Percentiles rank a stretch among this genome's conserved stretches.
These are phyloP conservation scores for Saguinus midas DNA, from an alignment of 2,113 vertebrate species.

Conservation along the genomic window DNA sequence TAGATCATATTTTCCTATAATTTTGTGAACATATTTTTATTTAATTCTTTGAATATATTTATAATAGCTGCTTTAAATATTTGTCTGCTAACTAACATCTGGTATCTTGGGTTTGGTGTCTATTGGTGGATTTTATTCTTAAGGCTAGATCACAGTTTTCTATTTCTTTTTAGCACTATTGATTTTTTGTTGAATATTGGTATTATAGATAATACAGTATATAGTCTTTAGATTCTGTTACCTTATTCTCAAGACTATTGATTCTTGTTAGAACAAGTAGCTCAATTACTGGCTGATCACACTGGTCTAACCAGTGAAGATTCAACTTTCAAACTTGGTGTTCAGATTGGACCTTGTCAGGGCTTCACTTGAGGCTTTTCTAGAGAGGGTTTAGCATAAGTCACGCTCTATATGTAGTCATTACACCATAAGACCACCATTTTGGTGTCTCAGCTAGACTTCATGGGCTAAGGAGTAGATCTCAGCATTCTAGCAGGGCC, in stretches of 20 bases:
- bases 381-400: neutral
- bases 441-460: neutral
- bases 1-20: neutral
- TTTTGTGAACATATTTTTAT: neutral
- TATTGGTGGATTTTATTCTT: neutral
- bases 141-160: neutral
- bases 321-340: neutral
- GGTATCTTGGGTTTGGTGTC: neutral
- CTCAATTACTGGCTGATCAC: neutral
- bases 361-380: neutral
- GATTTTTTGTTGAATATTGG: neutral
- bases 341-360: neutral
- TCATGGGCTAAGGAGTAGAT: neutral
- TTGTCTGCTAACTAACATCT: neutral
- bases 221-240: neutral
- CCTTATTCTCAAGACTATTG: neutral
- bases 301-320: neutral
- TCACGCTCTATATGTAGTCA: neutral
- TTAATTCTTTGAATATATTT: slow-evolving; percentile 28
- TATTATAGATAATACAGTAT: neutral
- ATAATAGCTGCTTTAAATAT: neutral
- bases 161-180: neutral
- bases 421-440: neutral
- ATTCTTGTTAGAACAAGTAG: neutral
- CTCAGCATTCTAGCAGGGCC: neutral